A percentile compares a stretch with the other conserved stretches of the same genome.
Evolutionary conservation across 1,140 invertebrate genomes (phyloP).

Genomic region (Triops cancriformis): DNA sequence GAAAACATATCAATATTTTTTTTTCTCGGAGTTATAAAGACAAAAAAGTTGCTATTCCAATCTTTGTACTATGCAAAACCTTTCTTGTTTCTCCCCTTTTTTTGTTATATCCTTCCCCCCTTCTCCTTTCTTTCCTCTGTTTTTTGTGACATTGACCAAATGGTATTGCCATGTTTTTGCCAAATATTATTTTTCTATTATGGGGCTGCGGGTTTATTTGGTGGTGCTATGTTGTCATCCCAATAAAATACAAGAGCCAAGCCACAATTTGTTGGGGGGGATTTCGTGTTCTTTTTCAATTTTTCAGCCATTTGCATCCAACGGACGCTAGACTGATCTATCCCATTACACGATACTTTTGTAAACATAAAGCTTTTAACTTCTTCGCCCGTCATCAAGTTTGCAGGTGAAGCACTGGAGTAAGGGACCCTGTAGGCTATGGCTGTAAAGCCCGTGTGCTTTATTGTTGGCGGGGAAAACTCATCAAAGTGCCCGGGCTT

Average conservation of each 20-base stretch:
- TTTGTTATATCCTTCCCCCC: background rate
- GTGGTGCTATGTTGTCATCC: slow-evolving; percentile 9
- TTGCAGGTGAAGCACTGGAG: background rate
- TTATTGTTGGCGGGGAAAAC: slow-evolving; percentile 10
- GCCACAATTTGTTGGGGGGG: background rate
- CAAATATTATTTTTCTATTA: slow-evolving; percentile 11
- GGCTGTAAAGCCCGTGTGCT: background rate
- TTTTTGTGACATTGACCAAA: background rate
- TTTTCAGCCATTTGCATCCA: background rate
- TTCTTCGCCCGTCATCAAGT: background rate
- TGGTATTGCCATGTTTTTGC: slow-evolving; percentile 9
- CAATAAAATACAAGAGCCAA: background rate
- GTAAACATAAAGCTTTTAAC: background rate
- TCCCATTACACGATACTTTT: background rate
- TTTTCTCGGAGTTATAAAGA: background rate
- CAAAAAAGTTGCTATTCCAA: background rate
- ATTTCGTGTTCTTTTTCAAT: background rate
- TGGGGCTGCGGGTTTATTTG: slow-evolving; percentile 5
- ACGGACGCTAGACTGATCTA: too few relatives aligned
- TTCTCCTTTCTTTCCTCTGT: background rate
- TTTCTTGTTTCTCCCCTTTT: background rate
- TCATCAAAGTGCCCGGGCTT: background rate
- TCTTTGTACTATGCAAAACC: background rate
- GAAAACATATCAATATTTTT: background rate
- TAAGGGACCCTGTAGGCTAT: background rate